Base-by-base conservation (phyloP, 2,113 vertebrate genomes). In the Oryzias javanicus region DNA sequence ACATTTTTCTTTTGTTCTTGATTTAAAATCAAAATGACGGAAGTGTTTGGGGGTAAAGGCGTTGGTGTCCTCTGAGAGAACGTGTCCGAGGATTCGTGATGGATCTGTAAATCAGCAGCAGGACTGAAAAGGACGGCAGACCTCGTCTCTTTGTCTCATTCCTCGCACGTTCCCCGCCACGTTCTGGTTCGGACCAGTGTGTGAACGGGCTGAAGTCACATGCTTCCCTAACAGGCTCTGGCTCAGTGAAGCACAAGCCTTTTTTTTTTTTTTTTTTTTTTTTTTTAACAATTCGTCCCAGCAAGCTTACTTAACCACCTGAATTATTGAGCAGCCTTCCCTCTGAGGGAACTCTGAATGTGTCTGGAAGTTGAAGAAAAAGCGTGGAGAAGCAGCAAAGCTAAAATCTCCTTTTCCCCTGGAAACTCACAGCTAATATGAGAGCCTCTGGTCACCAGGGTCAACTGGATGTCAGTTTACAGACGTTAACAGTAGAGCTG, bases 281-380 rank as follows among this genome's bases (percentile, higher is more conserved):
- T 22, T 22, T 22, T 22, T 22, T 22, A 22, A 80, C 82, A 78
- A 77, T 72, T 77, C 60, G 46, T 72, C 76, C 78, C 42, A 56
- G 83, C 80, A 83, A 78, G 80, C 84, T 85, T 79, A 85, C 82
- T 89, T 86, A 82, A 85, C 74, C 78, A 74, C 44, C 75, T 89
- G 87, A 84, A 89, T 89, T 88, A 89, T 89, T 89, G 56, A 89
- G 79, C 55, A 76, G 67, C 71, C 65, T 73, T 65, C 60, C 72
- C 72, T 81, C 76, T 78, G 74, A 74, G 68, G 63, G 57, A 70
- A 67, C 69, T 65, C 57, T 52, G 62, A 55, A 57, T 48, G 25
- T 67, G 74, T 73, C 60, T 77, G 50, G 64, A 46, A 55, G 69
- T 73, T 67, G 65, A 60, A 73, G 67, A 45, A 70, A 74, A 64